These are phyloP conservation scores for Sebastiscus albofasciatus DNA, from an alignment of 2,797 vertebrate genomes.

Conservation along the genomic window DNA sequence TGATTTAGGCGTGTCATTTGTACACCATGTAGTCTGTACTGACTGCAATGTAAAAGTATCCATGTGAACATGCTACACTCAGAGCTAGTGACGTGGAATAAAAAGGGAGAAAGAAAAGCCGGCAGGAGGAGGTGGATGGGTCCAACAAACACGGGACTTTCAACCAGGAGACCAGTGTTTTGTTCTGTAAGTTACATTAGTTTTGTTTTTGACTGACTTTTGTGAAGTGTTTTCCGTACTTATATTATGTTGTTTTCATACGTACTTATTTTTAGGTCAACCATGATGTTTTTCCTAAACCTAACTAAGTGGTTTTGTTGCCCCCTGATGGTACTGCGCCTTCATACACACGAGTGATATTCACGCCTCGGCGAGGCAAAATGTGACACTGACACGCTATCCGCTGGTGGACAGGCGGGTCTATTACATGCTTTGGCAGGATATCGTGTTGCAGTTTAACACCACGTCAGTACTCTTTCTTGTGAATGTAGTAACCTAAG, in stretches of 20 bases:
- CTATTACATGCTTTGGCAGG: not conserved
- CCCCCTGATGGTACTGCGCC: not conserved
- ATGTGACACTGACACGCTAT: not conserved
- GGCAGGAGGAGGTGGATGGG: not conserved
- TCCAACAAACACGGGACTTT: not conserved
- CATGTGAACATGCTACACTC: too few relatives aligned
- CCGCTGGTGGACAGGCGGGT: not conserved
- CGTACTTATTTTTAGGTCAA: not conserved
- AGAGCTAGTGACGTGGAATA: too few relatives aligned
- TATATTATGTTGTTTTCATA: not conserved
- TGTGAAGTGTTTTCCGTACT: too few relatives aligned
- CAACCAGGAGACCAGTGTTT: not conserved
- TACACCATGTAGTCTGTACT: too few relatives aligned
- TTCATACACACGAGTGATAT: not conserved
- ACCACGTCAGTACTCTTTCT: not conserved
- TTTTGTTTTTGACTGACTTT: not conserved
- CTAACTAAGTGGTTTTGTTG: not conserved
- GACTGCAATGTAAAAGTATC: too few relatives aligned
- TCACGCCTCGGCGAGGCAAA: not conserved
- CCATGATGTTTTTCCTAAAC: not conserved
- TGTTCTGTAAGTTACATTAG: not conserved
- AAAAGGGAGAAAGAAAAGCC: not conserved
- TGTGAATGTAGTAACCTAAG: slow-evolving; percentile 9
- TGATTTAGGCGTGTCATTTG: too few relatives aligned
- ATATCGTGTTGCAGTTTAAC: not conserved